Base-by-base conservation (phyloP, 2,888 invertebrate genomes). In the Sphaerophoria rueppellii region DNA sequence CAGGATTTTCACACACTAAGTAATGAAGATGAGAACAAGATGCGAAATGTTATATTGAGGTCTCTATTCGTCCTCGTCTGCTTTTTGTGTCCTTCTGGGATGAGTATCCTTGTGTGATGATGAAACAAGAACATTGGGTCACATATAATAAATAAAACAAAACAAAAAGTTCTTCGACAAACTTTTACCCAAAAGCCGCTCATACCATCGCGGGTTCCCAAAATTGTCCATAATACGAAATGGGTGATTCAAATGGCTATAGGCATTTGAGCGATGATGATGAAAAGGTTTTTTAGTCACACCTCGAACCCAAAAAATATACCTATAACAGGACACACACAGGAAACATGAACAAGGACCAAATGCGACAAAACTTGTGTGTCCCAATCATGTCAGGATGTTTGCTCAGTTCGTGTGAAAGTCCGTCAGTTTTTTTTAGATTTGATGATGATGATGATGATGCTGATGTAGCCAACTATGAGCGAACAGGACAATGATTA, bases 11-110 rank as follows among this genome's bases (percentile, higher is more conserved):
- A 50, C 7, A 50, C 54, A 58, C 14, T 40, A 43, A 55, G 61
- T 75, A 72, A 82, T 82, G 76, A 77, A 78, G 78, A 82, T 82
- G 72, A 67, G 61, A 77, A 69, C 70, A 74, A 74, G 74, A 70
- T 74, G 81, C 43, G 65, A 34, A 73, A 69, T 75, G 63, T 58
- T 69, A 74, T 74, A 65, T 74, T 57, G 24, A 69, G 37, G 60
- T 60, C 75, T 60, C 75, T 40, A 37, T 58, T 14, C 58, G 16
- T n/a, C 69, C 24, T 34, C 14, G 16, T 35, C 16, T 35, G 16
- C 24, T 24, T 24, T 24, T 1, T 1, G 24, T 24, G 16, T 52
- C 43, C 9, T 6, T 48, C 12, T 50, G 14, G 24, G 24, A 24
- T 24, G 24, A 24, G 24, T 24, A 2, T 24, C 24, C 16, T 35